Percentiles rank a stretch among this genome's conserved stretches.
Conservation (phyloP, 2,888 invertebrate species). For the Heliconius ethilla region DNA sequence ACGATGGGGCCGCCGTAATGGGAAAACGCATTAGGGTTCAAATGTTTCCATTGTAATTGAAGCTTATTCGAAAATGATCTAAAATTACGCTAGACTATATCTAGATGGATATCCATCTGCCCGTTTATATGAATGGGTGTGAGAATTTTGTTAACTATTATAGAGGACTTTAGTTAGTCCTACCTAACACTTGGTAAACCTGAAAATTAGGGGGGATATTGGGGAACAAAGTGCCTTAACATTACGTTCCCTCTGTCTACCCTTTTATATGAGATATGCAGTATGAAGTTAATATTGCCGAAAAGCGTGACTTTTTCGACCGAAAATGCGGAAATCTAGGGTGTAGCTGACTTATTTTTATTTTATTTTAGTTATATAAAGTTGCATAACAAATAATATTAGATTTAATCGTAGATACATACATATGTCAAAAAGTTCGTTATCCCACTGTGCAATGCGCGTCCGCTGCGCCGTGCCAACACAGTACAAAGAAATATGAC, state of each 20-base stretch:
- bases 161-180: not conserved
- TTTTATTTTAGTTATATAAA: not conserved
- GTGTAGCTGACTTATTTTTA: too few species aligned
- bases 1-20: constrained; percentile 42
- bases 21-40: constrained; percentile 46
- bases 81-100: constrained; percentile 31
- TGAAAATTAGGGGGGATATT: too few species aligned
- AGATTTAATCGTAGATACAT: not conserved
- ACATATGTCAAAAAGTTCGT: constrained; percentile 10
- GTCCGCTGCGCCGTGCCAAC: constrained; percentile 19
- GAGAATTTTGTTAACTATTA: not conserved
- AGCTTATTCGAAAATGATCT: constrained; percentile 38
- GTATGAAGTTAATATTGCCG: too few species aligned
- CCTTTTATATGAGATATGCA: too few species aligned
- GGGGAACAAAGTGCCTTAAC: too few species aligned
- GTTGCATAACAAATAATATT: not conserved
- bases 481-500: constrained; percentile 17
- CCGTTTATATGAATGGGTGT: not conserved
- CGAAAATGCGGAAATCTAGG: too few species aligned
- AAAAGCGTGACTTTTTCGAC: too few species aligned
- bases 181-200: too few species aligned
- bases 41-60: constrained; percentile 45
- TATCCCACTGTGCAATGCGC: constrained; percentile 2
- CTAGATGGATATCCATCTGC: not conserved
- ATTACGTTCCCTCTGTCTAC: too few species aligned